Evolutionary conservation across 2,113 vertebrate species (phyloP).

Genomic region (Parus major): DNA sequence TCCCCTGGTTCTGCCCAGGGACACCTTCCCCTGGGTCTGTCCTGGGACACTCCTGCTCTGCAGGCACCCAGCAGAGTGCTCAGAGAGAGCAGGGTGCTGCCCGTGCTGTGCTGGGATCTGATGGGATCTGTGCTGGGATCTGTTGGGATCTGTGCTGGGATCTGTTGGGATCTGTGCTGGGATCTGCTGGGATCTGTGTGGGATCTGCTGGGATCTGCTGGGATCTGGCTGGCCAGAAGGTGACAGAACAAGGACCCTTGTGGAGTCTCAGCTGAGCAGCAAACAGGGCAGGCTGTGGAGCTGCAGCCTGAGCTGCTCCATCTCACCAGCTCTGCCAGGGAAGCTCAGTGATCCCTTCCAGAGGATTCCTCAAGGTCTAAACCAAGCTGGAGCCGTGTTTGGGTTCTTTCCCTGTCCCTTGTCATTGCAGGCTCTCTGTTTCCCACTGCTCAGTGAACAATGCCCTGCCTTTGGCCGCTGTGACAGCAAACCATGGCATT

Average conservation of each 20-base stretch:
- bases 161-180: neutral
- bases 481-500: neutral
- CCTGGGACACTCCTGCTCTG: accelerated
- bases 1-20: neutral
- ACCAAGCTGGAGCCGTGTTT: neutral
- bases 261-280: neutral
- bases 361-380: neutral
- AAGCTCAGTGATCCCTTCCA: neutral
- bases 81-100: accelerated
- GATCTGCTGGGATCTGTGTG: neutral
- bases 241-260: neutral
- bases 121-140: neutral
- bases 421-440: neutral
- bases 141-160: neutral
- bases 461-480: neutral
- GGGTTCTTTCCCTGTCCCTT: neutral
- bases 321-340: neutral
- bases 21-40: too few species aligned
- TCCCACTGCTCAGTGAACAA: accelerated
- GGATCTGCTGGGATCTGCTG: too few species aligned
- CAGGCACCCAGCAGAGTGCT: accelerated
- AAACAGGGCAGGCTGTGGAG: neutral
- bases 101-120: neutral
- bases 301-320: neutral
- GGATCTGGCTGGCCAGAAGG: neutral